Evolutionary conservation across 2,113 vertebrate genomes (phyloP).

Genomic region (Channa maculata): DNA sequence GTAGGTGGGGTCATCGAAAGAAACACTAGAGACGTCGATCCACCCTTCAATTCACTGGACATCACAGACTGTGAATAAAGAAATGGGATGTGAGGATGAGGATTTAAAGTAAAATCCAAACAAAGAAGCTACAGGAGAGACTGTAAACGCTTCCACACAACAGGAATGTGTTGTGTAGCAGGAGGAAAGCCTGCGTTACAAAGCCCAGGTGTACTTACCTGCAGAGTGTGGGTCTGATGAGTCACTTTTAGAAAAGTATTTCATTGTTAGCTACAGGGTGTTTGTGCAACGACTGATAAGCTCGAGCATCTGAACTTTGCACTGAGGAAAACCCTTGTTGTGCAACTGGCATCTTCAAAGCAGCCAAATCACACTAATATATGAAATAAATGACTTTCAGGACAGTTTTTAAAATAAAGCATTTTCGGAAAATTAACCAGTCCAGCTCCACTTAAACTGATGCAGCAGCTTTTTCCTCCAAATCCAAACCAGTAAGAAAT

Average conservation of each 20-base stretch:
- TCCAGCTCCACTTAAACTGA: not conserved
- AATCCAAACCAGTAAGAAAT: too few species aligned
- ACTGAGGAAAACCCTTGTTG: constrained; percentile 8
- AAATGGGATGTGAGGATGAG: too few species aligned
- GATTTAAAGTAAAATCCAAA: too few species aligned
- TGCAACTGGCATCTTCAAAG: not conserved
- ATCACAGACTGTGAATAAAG: not conserved
- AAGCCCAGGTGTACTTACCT: not conserved
- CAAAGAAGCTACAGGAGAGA: too few species aligned
- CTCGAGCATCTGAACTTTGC: constrained; percentile 18
- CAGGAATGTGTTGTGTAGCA: not conserved
- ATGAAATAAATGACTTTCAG: too few species aligned
- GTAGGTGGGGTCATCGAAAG: too few species aligned
- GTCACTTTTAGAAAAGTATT: not conserved
- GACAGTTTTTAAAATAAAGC: too few species aligned
- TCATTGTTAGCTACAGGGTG: not conserved
- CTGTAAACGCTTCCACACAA: not conserved
- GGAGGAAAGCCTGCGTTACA: not conserved
- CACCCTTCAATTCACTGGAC: not conserved
- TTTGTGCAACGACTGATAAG: constrained; percentile 3
- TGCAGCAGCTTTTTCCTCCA: not conserved
- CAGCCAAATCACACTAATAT: too few species aligned
- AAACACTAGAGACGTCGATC: not conserved
- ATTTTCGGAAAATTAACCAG: too few species aligned
- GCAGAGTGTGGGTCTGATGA: not conserved